These are phyloP conservation scores for Bergia sp. DNA, from an alignment of 92 coral and sea anemone genomes.

Conservation along the genomic window DNA sequence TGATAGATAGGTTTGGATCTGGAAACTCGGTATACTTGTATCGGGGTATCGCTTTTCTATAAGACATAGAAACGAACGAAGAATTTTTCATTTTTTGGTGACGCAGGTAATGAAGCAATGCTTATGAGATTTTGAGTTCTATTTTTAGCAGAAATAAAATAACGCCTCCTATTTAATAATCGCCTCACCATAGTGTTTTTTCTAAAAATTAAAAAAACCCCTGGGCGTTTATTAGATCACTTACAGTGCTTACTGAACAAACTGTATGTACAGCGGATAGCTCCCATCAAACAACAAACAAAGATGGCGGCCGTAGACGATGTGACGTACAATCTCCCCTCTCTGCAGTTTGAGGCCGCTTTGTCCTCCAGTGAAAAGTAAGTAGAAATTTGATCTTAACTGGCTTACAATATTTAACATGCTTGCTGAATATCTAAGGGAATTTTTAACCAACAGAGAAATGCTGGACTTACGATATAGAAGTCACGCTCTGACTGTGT, in stretches of 20 bases:
- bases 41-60: too few species aligned
- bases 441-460: constrained; percentile 59
- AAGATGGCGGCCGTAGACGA: constrained; percentile 86
- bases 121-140: too few species aligned
- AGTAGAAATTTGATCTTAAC: neutral
- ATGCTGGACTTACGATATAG: constrained; percentile 83
- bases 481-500: constrained; percentile 82
- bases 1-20: too few species aligned
- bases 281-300: constrained; percentile 47
- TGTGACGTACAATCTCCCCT: constrained; percentile 79
- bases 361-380: constrained; percentile 84
- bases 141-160: too few species aligned
- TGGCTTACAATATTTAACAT: neutral
- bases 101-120: too few species aligned
- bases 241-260: neutral
- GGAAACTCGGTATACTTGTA: too few species aligned
- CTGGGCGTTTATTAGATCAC: neutral
- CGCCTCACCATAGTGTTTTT: too few species aligned
- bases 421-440: neutral
- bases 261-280: constrained; percentile 29
- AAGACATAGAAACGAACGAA: too few species aligned
- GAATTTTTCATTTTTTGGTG: too few species aligned
- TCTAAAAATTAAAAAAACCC: neutral
- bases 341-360: constrained; percentile 95
- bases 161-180: too few species aligned